phyloP scores from a whole-genome alignment of 2,797 vertebrate species.

The Muscicapa striata region DNA sequence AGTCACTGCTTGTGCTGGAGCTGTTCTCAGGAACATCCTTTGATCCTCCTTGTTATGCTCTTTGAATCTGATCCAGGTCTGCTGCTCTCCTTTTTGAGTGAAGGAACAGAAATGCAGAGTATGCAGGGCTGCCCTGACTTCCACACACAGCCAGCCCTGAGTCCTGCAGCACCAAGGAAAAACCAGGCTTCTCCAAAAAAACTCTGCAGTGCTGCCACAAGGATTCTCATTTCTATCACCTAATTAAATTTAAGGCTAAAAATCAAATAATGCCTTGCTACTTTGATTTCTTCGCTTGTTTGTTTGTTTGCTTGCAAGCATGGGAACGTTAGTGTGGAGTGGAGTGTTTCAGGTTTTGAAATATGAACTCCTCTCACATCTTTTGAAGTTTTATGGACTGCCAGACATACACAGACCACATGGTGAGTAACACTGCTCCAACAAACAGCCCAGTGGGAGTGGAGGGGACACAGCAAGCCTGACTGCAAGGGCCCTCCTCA shows the following conservation, averaged over 20 bases:
- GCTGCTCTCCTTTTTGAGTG: background rate
- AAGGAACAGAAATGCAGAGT: background rate
- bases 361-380: background rate
- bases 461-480: slow-evolving; percentile 12
- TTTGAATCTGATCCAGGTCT: background rate
- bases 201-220: background rate
- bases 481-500: background rate
- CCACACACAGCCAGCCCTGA: background rate
- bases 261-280: background rate
- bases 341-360: slow-evolving; percentile 15
- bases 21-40: background rate
- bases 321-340: background rate
- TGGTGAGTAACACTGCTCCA: slow-evolving; percentile 29
- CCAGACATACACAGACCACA: slow-evolving; percentile 8
- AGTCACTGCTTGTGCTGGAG: background rate
- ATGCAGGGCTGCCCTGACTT: background rate
- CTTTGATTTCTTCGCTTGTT: background rate
- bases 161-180: background rate
- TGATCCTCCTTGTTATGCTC: background rate
- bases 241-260: background rate
- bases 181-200: background rate
- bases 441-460: slow-evolving; percentile 7
- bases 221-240: background rate
- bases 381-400: slow-evolving; percentile 49
- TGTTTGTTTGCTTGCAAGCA: background rate